Conservation (phyloP, 2,797 vertebrate genomes). For the Benthosema pterotum region DNA sequence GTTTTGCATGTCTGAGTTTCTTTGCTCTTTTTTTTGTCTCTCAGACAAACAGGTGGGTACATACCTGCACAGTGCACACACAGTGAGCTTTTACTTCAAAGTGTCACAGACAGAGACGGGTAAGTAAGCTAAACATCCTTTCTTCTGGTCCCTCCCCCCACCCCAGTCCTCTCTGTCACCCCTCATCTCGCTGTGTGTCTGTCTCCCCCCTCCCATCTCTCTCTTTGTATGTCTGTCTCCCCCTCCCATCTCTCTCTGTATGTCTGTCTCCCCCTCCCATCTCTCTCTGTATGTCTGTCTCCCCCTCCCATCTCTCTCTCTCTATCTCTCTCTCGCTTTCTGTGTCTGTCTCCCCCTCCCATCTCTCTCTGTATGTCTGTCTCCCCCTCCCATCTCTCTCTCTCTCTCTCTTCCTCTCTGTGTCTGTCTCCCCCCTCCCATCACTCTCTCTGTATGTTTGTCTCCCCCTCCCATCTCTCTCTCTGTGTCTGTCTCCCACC, state of each 20-base stretch:
- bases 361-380: neutral
- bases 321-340: neutral
- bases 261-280: constrained; percentile 7
- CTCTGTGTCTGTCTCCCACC: neutral
- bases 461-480: no score
- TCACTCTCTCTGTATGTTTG: no score
- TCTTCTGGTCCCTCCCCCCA: neutral
- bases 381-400: no score
- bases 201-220: constrained; percentile 1
- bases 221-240: no score
- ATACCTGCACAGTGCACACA: no score
- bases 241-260: neutral
- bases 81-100: no score
- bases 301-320: neutral
- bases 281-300: neutral
- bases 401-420: no score
- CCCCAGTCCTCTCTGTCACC: neutral
- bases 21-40: neutral
- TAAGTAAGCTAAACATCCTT: neutral
- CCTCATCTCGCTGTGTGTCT: constrained; percentile 1
- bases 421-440: no score
- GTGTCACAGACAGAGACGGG: no score
- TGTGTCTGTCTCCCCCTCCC: constrained; percentile 5
- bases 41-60: neutral
- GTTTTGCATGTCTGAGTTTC: neutral